phyloP scores from a whole-genome alignment of 2,797 vertebrate species.

The Botia almorhae region DNA sequence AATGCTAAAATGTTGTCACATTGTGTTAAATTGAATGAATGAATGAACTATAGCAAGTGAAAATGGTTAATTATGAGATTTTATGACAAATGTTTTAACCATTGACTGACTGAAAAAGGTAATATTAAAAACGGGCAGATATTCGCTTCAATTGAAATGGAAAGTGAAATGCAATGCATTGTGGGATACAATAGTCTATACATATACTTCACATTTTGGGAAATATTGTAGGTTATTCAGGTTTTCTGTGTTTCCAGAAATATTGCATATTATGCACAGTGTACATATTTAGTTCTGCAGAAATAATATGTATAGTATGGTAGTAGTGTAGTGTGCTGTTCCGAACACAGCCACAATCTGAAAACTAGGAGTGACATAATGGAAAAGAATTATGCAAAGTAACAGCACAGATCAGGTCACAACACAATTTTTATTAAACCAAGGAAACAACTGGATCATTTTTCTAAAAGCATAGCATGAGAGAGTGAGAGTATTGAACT shows the following conservation, averaged over 20 bases:
- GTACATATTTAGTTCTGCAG: too few relatives aligned
- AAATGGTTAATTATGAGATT: too few relatives aligned
- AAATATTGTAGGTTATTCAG: not conserved
- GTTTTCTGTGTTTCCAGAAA: not conserved
- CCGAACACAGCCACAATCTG: constrained; percentile 1
- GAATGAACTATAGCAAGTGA: too few relatives aligned
- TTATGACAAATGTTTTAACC: too few relatives aligned
- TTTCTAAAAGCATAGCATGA: constrained; percentile 4
- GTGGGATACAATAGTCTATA: not conserved
- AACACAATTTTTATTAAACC: not conserved
- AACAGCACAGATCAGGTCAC: not conserved
- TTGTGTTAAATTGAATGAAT: not conserved
- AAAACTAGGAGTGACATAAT: not conserved
- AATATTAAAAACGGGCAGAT: too few relatives aligned
- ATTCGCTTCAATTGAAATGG: too few relatives aligned
- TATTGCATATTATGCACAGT: not conserved
- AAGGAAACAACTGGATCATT: constrained; percentile 14
- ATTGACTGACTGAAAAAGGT: too few relatives aligned
- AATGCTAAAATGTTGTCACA: not conserved
- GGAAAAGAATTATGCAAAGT: constrained; percentile 16
- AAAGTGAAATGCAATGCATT: constrained; percentile 16
- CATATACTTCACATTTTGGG: not conserved
- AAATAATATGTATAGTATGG: too few relatives aligned
- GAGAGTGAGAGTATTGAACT: not conserved
- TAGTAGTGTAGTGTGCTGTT: not conserved